Evolutionary conservation across 2,113 vertebrate genomes (phyloP).

Genomic region (Ibidorhyncha struthersii): DNA sequence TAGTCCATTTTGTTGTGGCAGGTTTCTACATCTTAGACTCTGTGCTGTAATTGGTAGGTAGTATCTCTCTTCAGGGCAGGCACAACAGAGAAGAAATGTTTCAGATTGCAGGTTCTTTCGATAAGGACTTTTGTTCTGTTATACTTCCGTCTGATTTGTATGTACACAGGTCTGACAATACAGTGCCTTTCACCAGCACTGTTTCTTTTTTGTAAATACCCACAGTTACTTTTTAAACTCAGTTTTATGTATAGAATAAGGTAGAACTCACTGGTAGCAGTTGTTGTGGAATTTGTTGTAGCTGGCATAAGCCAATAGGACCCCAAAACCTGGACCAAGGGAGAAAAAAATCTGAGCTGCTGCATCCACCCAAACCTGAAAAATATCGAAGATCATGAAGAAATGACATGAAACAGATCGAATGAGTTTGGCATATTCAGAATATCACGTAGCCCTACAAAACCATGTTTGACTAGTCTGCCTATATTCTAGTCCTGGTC

Average conservation of each 20-base stretch:
- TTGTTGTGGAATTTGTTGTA: conserved; percentile 99
- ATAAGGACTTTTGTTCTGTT: not conserved
- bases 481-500: not conserved
- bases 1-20: not conserved
- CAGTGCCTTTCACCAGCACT: not conserved
- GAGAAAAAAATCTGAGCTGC: conserved; percentile 99
- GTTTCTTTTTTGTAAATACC: not conserved
- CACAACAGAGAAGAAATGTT: not conserved
- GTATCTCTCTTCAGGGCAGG: not conserved
- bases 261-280: conserved; percentile 92
- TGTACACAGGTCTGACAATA: not conserved
- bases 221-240: not conserved
- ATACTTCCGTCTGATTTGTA: not conserved
- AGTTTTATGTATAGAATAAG: not conserved
- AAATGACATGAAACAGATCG: not conserved
- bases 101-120: not conserved
- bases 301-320: conserved; percentile 94
- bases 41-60: not conserved
- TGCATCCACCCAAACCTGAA: conserved; percentile 96
- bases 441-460: not conserved
- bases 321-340: conserved; percentile 95
- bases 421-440: not conserved
- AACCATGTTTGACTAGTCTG: not conserved
- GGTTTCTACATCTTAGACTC: not conserved
- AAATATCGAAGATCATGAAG: conserved; percentile 1